Conservation (phyloP, 2,797 vertebrate species). For the Rhinoraja longicauda region DNA sequence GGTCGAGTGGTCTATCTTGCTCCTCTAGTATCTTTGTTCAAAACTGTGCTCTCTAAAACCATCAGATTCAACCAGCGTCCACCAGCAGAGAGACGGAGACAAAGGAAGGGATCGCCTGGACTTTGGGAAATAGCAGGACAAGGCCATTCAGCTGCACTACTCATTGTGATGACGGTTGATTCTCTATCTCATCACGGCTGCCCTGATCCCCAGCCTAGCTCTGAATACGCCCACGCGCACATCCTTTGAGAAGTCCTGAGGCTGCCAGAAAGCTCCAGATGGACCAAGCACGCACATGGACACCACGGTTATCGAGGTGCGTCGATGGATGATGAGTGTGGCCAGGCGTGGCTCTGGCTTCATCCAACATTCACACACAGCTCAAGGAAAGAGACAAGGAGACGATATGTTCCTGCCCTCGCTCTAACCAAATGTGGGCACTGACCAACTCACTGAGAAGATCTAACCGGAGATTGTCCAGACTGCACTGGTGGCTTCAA, state of each 20-base stretch:
- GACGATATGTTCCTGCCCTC: not conserved
- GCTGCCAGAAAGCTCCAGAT: not conserved
- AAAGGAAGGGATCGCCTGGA: not conserved
- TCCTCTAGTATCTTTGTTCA: too few species aligned
- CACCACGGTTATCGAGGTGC: not conserved
- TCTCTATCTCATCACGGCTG: too few species aligned
- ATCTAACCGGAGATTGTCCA: not conserved
- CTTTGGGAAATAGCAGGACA: too few species aligned
- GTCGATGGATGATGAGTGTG: not conserved
- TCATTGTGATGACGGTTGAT: too few species aligned
- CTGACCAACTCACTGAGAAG: slow-evolving; percentile 43
- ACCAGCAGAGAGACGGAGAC: not conserved
- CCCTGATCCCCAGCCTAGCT: too few species aligned
- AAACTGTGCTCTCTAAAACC: not conserved
- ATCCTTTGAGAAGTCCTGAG: too few species aligned
- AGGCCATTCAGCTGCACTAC: too few species aligned
- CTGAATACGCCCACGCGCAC: too few species aligned
- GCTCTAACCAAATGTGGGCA: slow-evolving; percentile 18
- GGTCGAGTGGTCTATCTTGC: too few species aligned
- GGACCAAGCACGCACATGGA: not conserved
- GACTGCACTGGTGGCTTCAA: not conserved
- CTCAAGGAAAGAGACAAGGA: not conserved
- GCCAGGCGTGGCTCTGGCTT: not conserved
- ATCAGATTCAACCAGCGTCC: not conserved
- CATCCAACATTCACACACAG: not conserved